Evolutionary conservation across 53 echinoderm and acorn worm genomes (phyloP), one percentile per base, ranked within the genome.

Genomic region (Zoroaster sp.): DNA sequence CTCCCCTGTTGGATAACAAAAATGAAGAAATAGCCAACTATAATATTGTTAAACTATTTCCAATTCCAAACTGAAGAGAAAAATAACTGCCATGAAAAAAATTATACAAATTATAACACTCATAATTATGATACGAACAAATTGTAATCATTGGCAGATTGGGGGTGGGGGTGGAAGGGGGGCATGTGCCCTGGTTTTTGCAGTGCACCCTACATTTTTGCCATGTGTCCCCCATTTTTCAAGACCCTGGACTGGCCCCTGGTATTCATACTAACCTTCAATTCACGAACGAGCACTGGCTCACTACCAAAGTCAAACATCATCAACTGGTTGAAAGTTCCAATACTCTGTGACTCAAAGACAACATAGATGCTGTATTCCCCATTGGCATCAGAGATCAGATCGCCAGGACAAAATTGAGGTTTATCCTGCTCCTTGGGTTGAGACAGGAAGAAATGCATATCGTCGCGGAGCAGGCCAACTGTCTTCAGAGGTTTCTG

Each of bases 311-410:
- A 97, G 83, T 95, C 92, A 90, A 97, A 93, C 73, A 94, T 92
- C 28, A 97, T 91, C 95, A 92, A 94, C 91, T 97, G 97, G 40
- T 92, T 91, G 85, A 95, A 97, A 35, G 87, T 87, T 14, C 97
- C 97, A 32, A 88, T 75, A 35, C 36, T 71, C 2, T 74, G 18
- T 5, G 94, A 75, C 46, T 54, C 59, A 75, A 97, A 97, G 9
- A 54, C 88, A 11, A 97, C 92, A 4, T 89, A 35, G 30, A 94
- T 49, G 18, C 66, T 59, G 73, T 89, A 95, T 14, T 75, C 75
- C 18, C 70, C 44, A 0, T 15, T 14, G 52, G 34, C 86, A 21
- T 74, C 66, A 15, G 21, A 46, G 1, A 94, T 73, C 35, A 80
- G 53, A 25, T 40, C 72, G 28, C 95, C 97, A 3, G 95, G 93